phyloP scores from a whole-genome alignment of 2,888 invertebrate species.

The Pristionchus exspectatus region DNA sequence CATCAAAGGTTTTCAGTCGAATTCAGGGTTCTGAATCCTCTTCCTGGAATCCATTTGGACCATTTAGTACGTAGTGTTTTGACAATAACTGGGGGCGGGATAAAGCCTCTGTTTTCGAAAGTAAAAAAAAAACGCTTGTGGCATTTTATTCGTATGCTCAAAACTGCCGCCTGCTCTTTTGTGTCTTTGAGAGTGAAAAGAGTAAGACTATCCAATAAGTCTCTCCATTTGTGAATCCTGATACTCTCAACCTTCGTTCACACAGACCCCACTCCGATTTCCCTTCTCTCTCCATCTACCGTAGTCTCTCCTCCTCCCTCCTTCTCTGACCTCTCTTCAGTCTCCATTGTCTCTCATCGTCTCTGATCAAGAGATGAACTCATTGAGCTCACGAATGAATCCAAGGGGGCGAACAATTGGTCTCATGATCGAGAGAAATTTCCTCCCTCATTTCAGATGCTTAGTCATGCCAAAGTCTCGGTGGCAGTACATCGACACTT shows the following conservation, averaged over 20 bases:
- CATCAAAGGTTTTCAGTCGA: neutral
- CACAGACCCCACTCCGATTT: neutral
- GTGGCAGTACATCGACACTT: neutral
- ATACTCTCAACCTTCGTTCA: conserved; percentile 5
- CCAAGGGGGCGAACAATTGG: conserved; percentile 15
- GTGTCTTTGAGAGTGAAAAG: neutral
- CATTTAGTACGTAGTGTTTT: conserved; percentile 15
- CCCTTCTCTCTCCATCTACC: conserved; percentile 4
- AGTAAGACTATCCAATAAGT: conserved; percentile 10
- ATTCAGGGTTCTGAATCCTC: neutral
- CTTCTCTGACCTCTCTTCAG: conserved; percentile 1
- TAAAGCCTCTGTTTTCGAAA: neutral
- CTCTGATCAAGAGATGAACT: neutral
- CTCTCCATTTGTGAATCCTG: conserved; percentile 32
- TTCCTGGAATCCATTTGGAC: neutral
- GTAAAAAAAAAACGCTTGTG: neutral
- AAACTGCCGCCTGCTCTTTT: neutral
- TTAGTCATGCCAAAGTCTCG: neutral
- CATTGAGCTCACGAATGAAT: conserved; percentile 11
- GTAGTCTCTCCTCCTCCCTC: conserved; percentile 18
- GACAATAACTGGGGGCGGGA: neutral
- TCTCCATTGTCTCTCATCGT: neutral
- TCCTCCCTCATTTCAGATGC: neutral
- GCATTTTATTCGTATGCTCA: neutral
- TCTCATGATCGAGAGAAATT: conserved; percentile 22